Evolutionary conservation across 2,888 invertebrate species (phyloP).

Genomic region (Priocnemis perturbator): DNA sequence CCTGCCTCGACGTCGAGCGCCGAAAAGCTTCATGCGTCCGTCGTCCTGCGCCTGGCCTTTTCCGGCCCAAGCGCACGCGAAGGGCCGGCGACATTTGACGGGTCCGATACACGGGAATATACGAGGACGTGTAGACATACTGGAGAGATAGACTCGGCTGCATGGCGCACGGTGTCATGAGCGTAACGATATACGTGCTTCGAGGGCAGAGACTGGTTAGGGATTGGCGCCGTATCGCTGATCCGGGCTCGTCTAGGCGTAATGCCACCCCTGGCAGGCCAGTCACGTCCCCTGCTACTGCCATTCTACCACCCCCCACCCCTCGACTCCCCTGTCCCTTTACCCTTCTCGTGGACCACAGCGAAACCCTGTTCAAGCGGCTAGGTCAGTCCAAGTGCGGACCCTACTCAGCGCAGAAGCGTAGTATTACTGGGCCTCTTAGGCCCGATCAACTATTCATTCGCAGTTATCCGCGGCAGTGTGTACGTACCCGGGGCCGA

Average conservation of each 20-base stretch:
- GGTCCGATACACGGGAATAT: constrained; percentile 26
- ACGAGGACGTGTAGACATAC: constrained; percentile 34
- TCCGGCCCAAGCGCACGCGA: too few species aligned
- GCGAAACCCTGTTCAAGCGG: constrained; percentile 41
- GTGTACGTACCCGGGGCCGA: too few species aligned
- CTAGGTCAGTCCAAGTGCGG: constrained; percentile 50
- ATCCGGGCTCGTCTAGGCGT: constrained; percentile 67
- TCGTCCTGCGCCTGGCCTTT: too few species aligned
- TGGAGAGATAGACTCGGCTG: constrained; percentile 53
- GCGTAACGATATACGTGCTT: constrained; percentile 64
- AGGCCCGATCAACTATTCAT: constrained; percentile 63
- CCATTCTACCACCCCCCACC: constrained; percentile 58
- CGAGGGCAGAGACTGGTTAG: constrained; percentile 52
- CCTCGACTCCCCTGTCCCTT: constrained; percentile 29
- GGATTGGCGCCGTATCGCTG: constrained; percentile 69
- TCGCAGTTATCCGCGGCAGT: constrained; percentile 23
- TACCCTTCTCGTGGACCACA: constrained; percentile 46
- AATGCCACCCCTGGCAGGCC: constrained; percentile 68
- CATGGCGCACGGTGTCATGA: constrained; percentile 55
- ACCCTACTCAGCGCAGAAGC: constrained; percentile 50
- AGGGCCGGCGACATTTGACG: constrained; percentile 25
- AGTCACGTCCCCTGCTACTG: constrained; percentile 66
- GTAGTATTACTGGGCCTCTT: constrained; percentile 55
- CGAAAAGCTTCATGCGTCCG: too few species aligned
- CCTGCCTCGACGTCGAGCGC: too few species aligned